phyloP scores from a whole-genome alignment of 2,888 invertebrate genomes.

The Volucella bombylans region DNA sequence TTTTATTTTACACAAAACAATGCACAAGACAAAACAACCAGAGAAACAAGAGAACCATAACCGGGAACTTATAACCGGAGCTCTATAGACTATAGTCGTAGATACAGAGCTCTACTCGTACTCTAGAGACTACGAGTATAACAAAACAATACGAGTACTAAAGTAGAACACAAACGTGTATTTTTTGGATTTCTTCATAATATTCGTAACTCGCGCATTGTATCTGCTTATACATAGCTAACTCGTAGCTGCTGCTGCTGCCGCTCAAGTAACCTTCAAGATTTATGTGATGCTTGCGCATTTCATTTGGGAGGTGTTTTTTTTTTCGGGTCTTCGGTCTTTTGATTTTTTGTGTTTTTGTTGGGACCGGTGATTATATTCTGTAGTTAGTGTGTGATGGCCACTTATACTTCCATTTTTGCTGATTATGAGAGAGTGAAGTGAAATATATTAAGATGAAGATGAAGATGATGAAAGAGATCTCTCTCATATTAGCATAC shows the following conservation, averaged over 20 bases:
- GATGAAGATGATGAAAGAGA: conserved; percentile 59
- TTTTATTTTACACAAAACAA: conserved; percentile 69
- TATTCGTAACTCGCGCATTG: conserved; percentile 18
- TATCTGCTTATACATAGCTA: background rate
- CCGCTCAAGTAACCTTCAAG: conserved; percentile 60
- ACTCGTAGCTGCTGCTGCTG: conserved; percentile 3
- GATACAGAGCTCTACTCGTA: background rate
- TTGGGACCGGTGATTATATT: conserved; percentile 47
- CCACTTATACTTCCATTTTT: conserved; percentile 71
- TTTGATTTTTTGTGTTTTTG: conserved; percentile 10
- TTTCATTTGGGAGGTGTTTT: conserved; percentile 54
- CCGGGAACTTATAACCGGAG: background rate
- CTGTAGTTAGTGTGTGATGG: conserved; percentile 68
- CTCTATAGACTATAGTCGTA: too few species aligned
- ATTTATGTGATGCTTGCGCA: conserved; percentile 72
- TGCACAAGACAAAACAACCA: conserved; percentile 57
- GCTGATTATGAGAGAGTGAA: conserved; percentile 64
- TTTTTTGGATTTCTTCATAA: conserved; percentile 31
- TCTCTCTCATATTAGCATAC: conserved; percentile 68
- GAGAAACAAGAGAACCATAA: conserved; percentile 9
- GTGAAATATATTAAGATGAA: conserved; percentile 59
- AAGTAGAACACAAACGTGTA: conserved; percentile 70
- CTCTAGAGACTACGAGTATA: background rate
- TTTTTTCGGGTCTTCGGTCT: conserved; percentile 22
- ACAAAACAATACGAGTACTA: conserved; percentile 52